Percentiles rank a stretch among this genome's conserved stretches.
Evolutionary conservation across 2,888 invertebrate genomes (phyloP).

Genomic region (Erannis defoliaria): DNA sequence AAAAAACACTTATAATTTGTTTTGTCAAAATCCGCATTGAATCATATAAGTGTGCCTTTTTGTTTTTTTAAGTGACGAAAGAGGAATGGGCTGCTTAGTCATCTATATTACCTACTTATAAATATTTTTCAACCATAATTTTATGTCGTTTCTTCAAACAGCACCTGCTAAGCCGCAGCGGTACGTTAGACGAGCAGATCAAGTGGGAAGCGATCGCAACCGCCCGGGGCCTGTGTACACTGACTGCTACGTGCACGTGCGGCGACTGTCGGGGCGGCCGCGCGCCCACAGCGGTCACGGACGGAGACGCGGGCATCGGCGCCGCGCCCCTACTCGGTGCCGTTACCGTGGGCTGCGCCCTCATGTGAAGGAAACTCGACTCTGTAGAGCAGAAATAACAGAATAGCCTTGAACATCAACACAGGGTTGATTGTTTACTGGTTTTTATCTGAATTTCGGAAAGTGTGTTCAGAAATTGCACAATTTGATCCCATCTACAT

Average conservation of each 20-base stretch:
- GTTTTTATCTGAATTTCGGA: too few species aligned
- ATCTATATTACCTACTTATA: too few species aligned
- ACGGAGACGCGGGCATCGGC: slow-evolving; percentile 76
- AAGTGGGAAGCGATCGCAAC: slow-evolving; percentile 83
- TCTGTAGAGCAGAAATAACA: not conserved
- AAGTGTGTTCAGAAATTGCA: too few species aligned
- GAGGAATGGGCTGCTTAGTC: too few species aligned
- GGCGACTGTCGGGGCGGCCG: slow-evolving; percentile 68
- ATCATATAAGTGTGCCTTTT: too few species aligned
- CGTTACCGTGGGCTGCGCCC: slow-evolving; percentile 70
- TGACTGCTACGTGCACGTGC: slow-evolving; percentile 75
- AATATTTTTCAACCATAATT: not conserved
- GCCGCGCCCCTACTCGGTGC: slow-evolving; percentile 73
- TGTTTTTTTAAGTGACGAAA: too few species aligned
- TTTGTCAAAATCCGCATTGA: too few species aligned
- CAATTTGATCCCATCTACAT: too few species aligned
- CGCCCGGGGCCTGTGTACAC: slow-evolving; percentile 74
- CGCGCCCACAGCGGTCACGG: slow-evolving; percentile 65
- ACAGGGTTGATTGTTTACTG: too few species aligned
- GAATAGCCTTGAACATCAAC: too few species aligned
- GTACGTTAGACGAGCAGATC: slow-evolving; percentile 73
- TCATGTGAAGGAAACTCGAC: not conserved
- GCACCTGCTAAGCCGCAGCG: slow-evolving; percentile 68
- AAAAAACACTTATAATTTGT: too few species aligned
- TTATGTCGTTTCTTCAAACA: not conserved